Base-by-base conservation (phyloP, 2,888 invertebrate species). In the Sarcophaga subvicina region DNA sequence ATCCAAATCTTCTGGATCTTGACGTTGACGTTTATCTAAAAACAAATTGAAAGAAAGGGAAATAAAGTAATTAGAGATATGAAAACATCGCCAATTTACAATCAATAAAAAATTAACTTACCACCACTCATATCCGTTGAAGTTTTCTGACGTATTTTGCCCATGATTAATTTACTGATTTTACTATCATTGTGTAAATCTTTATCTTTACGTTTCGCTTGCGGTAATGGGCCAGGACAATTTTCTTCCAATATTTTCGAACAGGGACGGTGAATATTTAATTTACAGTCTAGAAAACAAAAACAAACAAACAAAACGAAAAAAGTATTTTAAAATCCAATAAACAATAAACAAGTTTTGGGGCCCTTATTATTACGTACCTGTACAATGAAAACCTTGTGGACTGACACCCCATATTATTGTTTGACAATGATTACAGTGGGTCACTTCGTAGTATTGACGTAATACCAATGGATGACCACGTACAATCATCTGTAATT, bases 371-470 rank as follows among this genome's bases (percentile, higher is more conserved):
- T 17, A 27, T 27, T 27, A 54, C 54, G 54, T 83, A 98, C 99
- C 97, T 92, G 96, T 95, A 94, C 99, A 99, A 91, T 98, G 97
- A 95, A 97, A 99, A 82, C 99, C 99, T 94, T 99, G 99, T 89
- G 98, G 98, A 91, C 98, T 98, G 85, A 99, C 97, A 73, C 99
- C 99, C 95, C 98, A 98, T 90, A 99, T 96, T 89, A 98, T 96
- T 92, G 96, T 95, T 91, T 97, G 97, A 94, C 99, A 99, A 94
- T 97, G 97, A 94, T 98, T 97, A 94, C 99, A 99, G 94, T 96
- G 96, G 89, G 97, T 98, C 91, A 98, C 97, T 89, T 97, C 96
- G 92, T 96, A 97, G 94, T 98, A 97, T 94, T 98, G 97, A 92
- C 97, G 96, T 90, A 97, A 96, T 90, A 96, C 96, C 92, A 99